Percentiles rank a stretch among this genome's conserved stretches.
Conservation (phyloP, 1,140 invertebrate genomes). For the Marisa cornuarietis region DNA sequence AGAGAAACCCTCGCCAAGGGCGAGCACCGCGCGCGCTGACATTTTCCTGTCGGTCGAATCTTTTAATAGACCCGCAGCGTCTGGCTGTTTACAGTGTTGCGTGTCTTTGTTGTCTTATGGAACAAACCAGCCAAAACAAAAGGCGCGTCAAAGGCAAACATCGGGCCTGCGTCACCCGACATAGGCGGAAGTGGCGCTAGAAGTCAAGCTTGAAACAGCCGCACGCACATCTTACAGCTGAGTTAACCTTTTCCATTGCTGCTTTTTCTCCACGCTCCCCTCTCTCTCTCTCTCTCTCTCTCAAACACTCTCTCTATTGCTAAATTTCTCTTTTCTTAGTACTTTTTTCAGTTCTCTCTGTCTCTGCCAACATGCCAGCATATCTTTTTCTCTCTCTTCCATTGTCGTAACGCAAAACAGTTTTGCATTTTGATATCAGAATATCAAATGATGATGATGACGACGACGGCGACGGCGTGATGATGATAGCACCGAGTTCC, state of each 20-base stretch:
- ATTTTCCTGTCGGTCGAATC: not conserved
- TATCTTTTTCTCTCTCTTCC: not conserved
- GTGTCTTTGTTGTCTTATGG: slow-evolving; percentile 14
- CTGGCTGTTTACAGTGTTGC: slow-evolving; percentile 13
- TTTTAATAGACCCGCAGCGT: not conserved
- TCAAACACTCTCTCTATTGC: not conserved
- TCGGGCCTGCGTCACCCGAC: not conserved
- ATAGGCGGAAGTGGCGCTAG: not conserved
- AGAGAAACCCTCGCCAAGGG: not conserved
- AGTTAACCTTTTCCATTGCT: not conserved
- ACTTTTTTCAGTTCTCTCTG: slow-evolving; percentile 1
- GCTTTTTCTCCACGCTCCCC: not conserved
- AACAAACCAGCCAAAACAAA: slow-evolving; percentile 11
- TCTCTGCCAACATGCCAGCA: not conserved
- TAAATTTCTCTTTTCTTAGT: not conserved
- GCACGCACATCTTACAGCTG: too few species aligned
- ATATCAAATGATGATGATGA: too few species aligned
- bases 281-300: slow-evolving; percentile 5
- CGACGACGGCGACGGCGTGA: too few species aligned
- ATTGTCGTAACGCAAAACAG: not conserved
- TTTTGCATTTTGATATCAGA: too few species aligned
- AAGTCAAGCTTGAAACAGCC: slow-evolving; percentile 4
- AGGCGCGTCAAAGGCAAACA: not conserved
- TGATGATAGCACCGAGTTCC: too few species aligned
- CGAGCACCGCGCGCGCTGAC: not conserved